These are phyloP conservation scores for Platichthys stellatus DNA, from an alignment of 2,113 vertebrate species.

Conservation along the genomic window DNA sequence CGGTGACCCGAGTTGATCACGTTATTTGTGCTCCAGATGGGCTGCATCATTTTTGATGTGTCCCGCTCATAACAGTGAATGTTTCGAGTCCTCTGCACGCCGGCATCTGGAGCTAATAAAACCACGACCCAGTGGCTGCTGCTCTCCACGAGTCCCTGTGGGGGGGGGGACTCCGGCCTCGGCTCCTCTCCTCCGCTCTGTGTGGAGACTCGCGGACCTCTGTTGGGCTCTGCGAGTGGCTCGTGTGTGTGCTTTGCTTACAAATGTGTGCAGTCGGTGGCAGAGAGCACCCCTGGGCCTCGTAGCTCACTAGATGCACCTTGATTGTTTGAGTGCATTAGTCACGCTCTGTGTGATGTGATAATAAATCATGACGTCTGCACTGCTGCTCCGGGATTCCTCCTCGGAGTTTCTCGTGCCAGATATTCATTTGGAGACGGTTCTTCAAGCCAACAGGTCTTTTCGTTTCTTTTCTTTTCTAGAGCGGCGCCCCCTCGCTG, in stretches of 20 bases:
- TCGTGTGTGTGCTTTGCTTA: constrained; percentile 15
- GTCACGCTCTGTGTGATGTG: constrained; percentile 55
- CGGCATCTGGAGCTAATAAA: constrained; percentile 71
- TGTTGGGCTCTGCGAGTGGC: constrained; percentile 27
- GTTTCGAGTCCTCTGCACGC: constrained; percentile 23
- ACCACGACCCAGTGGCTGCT: constrained; percentile 33
- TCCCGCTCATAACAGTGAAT: constrained; percentile 54
- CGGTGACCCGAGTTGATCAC: constrained; percentile 73
- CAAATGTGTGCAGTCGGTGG: constrained; percentile 34
- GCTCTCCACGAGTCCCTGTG: constrained; percentile 10
- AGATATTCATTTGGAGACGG: constrained; percentile 27
- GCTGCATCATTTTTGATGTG: constrained; percentile 60
- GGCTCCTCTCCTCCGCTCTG: background rate
- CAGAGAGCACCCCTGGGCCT: constrained; percentile 44
- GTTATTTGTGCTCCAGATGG: constrained; percentile 78
- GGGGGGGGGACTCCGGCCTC: constrained; percentile 21
- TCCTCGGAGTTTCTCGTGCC: background rate
- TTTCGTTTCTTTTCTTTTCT: background rate
- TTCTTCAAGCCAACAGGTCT: constrained; percentile 20
- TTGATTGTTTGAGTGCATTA: constrained; percentile 70
- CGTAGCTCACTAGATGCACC: constrained; percentile 54
- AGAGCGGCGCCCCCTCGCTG: constrained; percentile 38
- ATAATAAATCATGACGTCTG: constrained; percentile 65
- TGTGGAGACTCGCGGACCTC: constrained; percentile 18
- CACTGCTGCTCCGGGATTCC: constrained; percentile 39